phyloP scores from a whole-genome alignment of 2,797 vertebrate genomes.

The Mormyrops attenuatus region DNA sequence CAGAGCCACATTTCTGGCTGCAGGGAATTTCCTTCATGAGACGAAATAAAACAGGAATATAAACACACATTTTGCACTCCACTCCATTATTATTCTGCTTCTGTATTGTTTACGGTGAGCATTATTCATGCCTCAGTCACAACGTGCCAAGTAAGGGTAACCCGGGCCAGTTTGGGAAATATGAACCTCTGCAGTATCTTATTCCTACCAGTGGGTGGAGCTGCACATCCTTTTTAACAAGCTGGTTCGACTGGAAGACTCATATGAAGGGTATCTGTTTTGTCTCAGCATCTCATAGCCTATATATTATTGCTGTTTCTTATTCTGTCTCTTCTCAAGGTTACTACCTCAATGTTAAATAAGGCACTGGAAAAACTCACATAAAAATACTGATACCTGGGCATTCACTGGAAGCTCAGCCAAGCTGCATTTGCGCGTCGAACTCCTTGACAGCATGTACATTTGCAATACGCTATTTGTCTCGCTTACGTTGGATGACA shows the following conservation, averaged over 20 bases:
- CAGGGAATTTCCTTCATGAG: neutral
- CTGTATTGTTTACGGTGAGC: neutral
- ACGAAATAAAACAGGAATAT: neutral
- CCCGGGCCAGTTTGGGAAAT: neutral
- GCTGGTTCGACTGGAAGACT: neutral
- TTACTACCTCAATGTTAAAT: neutral
- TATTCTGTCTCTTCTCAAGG: neutral
- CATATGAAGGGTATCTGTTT: slow-evolving; percentile 9
- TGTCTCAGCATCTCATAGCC: slow-evolving; percentile 21
- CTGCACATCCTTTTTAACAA: slow-evolving; percentile 27
- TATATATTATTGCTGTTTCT: neutral
- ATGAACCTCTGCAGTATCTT: slow-evolving; percentile 24
- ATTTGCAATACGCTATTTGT: neutral
- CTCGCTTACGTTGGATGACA: neutral
- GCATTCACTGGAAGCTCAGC: neutral
- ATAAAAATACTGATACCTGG: neutral
- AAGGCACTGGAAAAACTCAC: neutral
- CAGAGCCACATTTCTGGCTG: neutral
- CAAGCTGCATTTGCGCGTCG: neutral
- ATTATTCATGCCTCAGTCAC: neutral
- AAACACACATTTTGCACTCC: slow-evolving; percentile 6
- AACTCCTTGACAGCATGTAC: neutral
- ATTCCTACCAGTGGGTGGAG: slow-evolving; percentile 32
- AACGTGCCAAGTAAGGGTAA: neutral
- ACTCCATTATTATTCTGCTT: neutral